Conservation (phyloP, 2,797 vertebrate species). For the Morus bassanus region DNA sequence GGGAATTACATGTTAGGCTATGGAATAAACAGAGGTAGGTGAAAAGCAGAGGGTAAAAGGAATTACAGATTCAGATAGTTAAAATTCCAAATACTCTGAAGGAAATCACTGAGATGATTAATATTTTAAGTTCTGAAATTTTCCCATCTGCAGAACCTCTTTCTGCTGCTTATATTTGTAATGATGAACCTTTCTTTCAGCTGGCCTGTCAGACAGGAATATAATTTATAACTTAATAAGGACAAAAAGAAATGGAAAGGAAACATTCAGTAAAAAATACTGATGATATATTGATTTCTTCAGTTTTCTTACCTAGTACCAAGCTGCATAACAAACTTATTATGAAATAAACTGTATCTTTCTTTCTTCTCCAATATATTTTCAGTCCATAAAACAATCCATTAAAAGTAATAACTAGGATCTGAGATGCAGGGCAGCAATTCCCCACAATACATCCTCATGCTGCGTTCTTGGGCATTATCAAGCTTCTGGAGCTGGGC, state of each 20-base stretch:
- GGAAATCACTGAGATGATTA: background rate
- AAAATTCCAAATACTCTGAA: background rate
- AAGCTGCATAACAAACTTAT: background rate
- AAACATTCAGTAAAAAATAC: background rate
- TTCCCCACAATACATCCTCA: background rate
- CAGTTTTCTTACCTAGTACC: background rate
- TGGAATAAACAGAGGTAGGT: background rate
- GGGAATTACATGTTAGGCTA: background rate
- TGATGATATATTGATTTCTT: background rate
- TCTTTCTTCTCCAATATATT: background rate
- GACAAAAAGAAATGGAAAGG: background rate
- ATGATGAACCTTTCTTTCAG: background rate
- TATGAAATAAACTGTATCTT: background rate
- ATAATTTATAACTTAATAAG: background rate
- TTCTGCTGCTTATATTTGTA: background rate
- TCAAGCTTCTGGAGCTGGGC: background rate
- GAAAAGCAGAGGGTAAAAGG: background rate
- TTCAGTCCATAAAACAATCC: background rate
- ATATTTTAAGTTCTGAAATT: background rate
- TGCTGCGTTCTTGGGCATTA: rapidly evolving
- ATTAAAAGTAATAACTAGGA: background rate
- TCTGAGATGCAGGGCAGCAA: background rate
- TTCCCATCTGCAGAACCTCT: background rate
- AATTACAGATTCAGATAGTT: background rate
- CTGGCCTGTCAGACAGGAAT: background rate